Percentiles rank a stretch among this genome's conserved stretches.
Conservation (phyloP, 2,797 vertebrate genomes). For the Premnoplex brunnescens region DNA sequence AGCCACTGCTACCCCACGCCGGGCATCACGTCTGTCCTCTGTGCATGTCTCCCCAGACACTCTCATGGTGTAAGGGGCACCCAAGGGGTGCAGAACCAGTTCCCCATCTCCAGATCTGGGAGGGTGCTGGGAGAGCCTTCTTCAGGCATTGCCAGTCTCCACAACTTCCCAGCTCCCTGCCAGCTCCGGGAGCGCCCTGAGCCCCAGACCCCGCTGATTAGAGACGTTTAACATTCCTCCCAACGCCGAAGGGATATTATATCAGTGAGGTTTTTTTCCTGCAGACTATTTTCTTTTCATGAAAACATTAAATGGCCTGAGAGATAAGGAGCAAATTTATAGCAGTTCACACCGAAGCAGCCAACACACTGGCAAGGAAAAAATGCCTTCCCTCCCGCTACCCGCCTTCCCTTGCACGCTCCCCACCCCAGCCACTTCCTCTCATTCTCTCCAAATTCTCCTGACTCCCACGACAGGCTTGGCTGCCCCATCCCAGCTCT, state of each 20-base stretch:
- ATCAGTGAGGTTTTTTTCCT: constrained; percentile 58
- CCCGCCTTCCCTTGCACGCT: constrained; percentile 28
- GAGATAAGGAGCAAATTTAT: constrained; percentile 77
- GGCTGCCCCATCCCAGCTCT: constrained; percentile 46
- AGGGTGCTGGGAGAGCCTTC: not conserved
- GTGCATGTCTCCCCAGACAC: not conserved
- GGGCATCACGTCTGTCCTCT: rapidly evolving
- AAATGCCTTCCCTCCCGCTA: constrained; percentile 67
- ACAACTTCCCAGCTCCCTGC: not conserved
- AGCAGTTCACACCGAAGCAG: constrained; percentile 77
- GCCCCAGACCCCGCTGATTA: constrained; percentile 59
- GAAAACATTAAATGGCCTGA: constrained; percentile 71
- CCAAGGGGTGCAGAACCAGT: not conserved
- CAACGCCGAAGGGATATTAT: constrained; percentile 61
- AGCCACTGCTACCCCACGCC: not conserved
- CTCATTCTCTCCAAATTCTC: constrained; percentile 79
- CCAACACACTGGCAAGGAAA: constrained; percentile 78
- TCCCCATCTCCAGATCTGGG: rapidly evolving
- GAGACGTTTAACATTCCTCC: constrained; percentile 59
- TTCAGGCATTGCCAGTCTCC: not conserved
- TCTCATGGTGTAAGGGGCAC: not conserved
- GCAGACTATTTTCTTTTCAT: constrained; percentile 77
- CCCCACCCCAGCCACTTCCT: constrained; percentile 73
- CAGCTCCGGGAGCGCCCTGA: not conserved
- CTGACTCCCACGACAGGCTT: constrained; percentile 51